phyloP scores from a whole-genome alignment of 2,113 vertebrate species.

The Ptilonorhynchus violaceus region DNA sequence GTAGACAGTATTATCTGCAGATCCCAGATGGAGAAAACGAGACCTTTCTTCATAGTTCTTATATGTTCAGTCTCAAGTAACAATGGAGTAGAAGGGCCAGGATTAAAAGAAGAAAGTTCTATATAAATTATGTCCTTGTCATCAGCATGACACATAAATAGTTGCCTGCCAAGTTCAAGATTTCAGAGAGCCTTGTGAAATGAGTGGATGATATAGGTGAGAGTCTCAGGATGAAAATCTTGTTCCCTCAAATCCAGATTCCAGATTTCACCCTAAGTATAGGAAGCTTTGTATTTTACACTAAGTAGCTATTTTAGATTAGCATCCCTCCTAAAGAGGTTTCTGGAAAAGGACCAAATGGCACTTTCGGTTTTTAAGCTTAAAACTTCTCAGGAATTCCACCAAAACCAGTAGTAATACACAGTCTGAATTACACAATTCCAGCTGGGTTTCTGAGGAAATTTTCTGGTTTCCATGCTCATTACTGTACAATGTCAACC shows the following conservation, averaged over 20 bases:
- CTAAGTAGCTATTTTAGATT: not conserved
- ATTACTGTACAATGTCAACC: not conserved
- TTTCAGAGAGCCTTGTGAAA: not conserved
- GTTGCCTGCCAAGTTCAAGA: not conserved
- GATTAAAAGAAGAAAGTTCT: not conserved
- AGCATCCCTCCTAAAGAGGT: not conserved
- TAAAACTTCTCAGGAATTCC: not conserved
- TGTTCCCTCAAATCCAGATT: not conserved
- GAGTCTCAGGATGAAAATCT: not conserved
- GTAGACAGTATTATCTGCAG: not conserved
- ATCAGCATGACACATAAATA: not conserved
- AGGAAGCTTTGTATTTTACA: not conserved
- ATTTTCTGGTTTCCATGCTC: not conserved
- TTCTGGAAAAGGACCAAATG: not conserved
- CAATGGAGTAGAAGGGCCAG: not conserved
- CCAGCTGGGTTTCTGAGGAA: not conserved
- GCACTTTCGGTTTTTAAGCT: not conserved
- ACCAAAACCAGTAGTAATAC: not conserved
- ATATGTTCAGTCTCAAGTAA: not conserved
- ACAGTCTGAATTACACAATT: not conserved
- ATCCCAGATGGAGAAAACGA: not conserved
- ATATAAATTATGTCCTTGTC: not conserved
- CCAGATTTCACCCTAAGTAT: not conserved
- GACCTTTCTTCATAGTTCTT: not conserved
- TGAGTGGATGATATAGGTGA: not conserved